Percentiles rank a stretch among this genome's conserved stretches.
phyloP scores from a whole-genome alignment of 2,113 vertebrate genomes.

The Eptesicus fuscus region DNA sequence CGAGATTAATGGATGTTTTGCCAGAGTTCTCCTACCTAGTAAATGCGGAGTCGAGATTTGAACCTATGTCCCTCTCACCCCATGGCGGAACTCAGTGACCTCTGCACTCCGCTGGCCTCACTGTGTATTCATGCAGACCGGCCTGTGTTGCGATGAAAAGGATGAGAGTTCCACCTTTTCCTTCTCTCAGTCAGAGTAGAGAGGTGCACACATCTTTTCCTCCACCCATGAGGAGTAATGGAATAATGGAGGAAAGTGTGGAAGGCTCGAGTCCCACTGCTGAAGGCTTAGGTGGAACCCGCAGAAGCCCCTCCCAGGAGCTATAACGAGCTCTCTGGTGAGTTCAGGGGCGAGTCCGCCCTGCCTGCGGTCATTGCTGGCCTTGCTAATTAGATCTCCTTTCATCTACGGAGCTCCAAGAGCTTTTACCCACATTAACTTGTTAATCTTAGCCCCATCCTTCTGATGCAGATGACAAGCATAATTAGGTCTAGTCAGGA shows the following conservation, averaged over 20 bases:
- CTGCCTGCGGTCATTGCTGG: constrained; percentile 41
- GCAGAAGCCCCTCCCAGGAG: constrained; percentile 19
- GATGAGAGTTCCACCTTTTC: background rate
- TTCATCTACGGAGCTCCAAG: constrained; percentile 56
- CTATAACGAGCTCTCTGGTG: constrained; percentile 6
- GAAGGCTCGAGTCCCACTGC: background rate
- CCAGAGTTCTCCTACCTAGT: background rate
- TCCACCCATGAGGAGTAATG: background rate
- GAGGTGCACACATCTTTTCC: background rate
- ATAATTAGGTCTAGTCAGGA: constrained; percentile 65
- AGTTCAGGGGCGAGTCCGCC: background rate
- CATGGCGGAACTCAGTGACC: background rate
- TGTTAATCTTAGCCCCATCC: constrained; percentile 63
- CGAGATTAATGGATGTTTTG: background rate
- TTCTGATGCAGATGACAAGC: constrained; percentile 62
- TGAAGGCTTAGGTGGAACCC: background rate
- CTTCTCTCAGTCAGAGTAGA: background rate
- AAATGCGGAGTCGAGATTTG: background rate
- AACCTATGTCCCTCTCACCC: background rate
- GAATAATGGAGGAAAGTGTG: background rate
- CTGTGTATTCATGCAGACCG: background rate
- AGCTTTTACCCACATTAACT: constrained; percentile 52
- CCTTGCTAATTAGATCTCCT: constrained; percentile 63
- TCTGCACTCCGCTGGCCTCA: background rate
- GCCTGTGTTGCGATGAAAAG: background rate